A percentile compares a stretch with the other conserved stretches of the same genome.
phyloP scores from a whole-genome alignment of 2,113 vertebrate species.

The Brachypodius melanocephalos region DNA sequence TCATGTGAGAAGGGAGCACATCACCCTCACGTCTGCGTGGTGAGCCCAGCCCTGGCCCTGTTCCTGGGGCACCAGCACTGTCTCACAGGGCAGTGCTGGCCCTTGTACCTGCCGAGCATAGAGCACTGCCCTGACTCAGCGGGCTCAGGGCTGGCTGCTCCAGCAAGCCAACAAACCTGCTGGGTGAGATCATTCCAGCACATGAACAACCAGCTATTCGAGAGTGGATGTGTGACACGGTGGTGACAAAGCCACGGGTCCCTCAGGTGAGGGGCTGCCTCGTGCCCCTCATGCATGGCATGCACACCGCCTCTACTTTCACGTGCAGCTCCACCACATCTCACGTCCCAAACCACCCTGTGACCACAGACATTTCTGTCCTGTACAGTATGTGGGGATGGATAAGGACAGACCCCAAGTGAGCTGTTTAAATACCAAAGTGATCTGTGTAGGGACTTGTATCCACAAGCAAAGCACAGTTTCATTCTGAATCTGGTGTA shows the following conservation, averaged over 20 bases:
- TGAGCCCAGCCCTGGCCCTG: not conserved
- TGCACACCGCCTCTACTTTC: accelerated
- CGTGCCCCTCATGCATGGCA: not conserved
- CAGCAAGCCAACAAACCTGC: conserved; percentile 40
- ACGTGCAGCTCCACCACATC: not conserved
- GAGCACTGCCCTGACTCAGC: conserved; percentile 16
- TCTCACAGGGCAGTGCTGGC: accelerated
- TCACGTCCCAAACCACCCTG: not conserved
- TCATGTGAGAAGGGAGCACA: not conserved
- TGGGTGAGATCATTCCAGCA: not conserved
- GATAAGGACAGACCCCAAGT: not conserved
- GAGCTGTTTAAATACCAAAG: not conserved
- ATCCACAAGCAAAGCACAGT: accelerated
- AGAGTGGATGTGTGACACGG: not conserved
- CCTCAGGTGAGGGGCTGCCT: not conserved
- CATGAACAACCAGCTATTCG: not conserved
- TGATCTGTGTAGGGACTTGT: not conserved
- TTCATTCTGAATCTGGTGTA: not conserved
- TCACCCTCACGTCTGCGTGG: accelerated
- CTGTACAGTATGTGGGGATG: not conserved
- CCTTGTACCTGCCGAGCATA: not conserved
- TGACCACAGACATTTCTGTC: not conserved
- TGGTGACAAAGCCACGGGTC: not conserved
- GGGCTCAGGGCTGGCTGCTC: not conserved
- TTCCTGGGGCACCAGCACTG: not conserved